Percentiles rank a stretch among this genome's conserved stretches.
These are phyloP conservation scores for Heterodera filipjevi DNA, from an alignment of 2,888 invertebrate genomes.

Conservation along the genomic window DNA sequence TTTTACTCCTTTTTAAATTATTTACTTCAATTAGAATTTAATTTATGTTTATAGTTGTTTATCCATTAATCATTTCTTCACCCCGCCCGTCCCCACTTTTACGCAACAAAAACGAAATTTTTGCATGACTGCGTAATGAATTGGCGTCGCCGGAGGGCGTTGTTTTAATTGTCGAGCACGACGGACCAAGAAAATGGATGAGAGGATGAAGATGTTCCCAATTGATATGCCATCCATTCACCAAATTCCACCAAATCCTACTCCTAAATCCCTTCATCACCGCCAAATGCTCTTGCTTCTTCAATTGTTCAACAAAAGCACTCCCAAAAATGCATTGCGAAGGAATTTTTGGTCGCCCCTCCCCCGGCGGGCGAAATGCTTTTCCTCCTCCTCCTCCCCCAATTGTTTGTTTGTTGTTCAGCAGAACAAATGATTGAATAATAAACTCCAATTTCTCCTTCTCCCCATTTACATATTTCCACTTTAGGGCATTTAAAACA, in stretches of 20 bases:
- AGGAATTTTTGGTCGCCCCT: too few relatives aligned
- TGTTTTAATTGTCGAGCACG: background rate
- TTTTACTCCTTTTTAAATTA: background rate
- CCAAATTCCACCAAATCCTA: background rate
- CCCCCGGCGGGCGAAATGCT: too few relatives aligned
- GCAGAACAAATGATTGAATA: too few relatives aligned
- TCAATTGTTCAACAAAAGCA: background rate
- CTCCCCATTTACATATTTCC: too few relatives aligned
- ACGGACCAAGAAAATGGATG: background rate
- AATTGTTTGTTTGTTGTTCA: too few relatives aligned
- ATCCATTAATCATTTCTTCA: background rate
- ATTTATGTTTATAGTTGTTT: background rate
- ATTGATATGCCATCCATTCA: background rate
- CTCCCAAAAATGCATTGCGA: background rate
- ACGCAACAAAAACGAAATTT: slow-evolving; percentile 12
- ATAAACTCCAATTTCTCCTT: too few relatives aligned
- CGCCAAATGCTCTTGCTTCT: background rate
- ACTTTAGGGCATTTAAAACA: too few relatives aligned
- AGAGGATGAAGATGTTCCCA: background rate
- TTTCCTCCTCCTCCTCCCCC: too few relatives aligned
- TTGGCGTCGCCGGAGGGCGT: background rate
- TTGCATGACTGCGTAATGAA: background rate
- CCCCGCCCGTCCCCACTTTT: background rate
- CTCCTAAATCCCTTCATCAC: background rate
- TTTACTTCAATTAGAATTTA: background rate